Evolutionary conservation across 2,888 invertebrate genomes (phyloP), one percentile per base, ranked within the genome.

Genomic region (Erebia epiphron): DNA sequence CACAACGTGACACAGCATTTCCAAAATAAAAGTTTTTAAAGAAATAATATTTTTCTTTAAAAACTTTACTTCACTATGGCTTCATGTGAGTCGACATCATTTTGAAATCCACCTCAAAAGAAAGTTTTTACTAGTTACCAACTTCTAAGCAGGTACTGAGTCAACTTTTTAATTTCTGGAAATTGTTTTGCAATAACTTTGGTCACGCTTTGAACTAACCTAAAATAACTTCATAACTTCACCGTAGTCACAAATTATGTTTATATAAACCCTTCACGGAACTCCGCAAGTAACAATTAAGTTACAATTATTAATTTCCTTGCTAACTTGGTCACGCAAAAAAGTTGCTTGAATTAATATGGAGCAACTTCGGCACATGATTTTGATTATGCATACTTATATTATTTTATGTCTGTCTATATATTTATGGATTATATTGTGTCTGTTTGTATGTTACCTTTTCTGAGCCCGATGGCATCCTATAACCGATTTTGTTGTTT

Each of bases 211-310:
- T 16, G n/a, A 43, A 43, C 16, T 60, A 35, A n/a, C 50, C 16
- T 60, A 46, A 46, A 49, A 61, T 61, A 49, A 49, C 49, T 49
- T 21, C 14, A 14, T 49, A 62, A 62, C 62, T 62, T 62, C 49
- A 21, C n/a, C 49, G n/a, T 46, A 56, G 52, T 62, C 54, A 68
- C 41, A 35, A 62, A 35, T 63, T 46, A 8, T 54, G 21, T 43
- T 68, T 63, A 26, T 50, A 61, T 56, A 21, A 68, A 63, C 52
- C 60, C 52, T 75, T 81, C 84, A 82, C 82, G 82, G 80, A 70
- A 83, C 80, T 77, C 78, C 77, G 64, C 68, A 71, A 70, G 72
- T 73, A 73, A 76, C 83, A 84, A 86, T 85, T 83, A 84, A 82
- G 82, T 83, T 82, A 83, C 74, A 60, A 60, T 49, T 13, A 54